Conservation (phyloP, 2,797 vertebrate genomes). For the Ptychadena robeensis region DNA sequence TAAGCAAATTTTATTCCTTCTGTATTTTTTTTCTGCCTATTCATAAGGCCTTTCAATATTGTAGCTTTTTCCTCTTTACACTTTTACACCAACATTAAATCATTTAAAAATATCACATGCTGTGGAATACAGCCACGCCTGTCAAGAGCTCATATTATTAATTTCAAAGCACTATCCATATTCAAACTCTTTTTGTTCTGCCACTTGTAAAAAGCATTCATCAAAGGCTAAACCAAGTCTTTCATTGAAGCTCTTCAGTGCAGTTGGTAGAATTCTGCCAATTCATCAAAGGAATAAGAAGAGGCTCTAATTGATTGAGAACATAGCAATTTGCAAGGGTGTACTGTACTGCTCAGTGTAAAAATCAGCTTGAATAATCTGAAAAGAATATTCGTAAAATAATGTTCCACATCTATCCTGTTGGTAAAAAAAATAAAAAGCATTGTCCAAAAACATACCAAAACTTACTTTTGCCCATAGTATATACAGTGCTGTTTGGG, state of each 20-base stretch:
- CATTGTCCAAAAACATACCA: too few species aligned
- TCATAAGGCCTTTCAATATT: too few species aligned
- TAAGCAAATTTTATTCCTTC: too few species aligned
- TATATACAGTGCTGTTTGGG: too few species aligned
- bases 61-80: neutral
- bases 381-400: neutral
- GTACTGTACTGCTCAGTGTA: slow-evolving; percentile 6
- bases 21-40: too few species aligned
- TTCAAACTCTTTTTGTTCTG: slow-evolving; percentile 14
- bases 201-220: slow-evolving; percentile 29
- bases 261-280: slow-evolving; percentile 26
- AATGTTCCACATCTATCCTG: neutral
- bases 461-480: too few species aligned
- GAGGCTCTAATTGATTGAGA: slow-evolving; percentile 25
- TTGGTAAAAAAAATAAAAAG: neutral
- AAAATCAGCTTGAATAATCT: neutral
- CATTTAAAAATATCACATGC: neutral
- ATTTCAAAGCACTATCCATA: slow-evolving; percentile 25
- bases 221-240: slow-evolving; percentile 43
- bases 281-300: slow-evolving; percentile 35
- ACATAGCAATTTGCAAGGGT: slow-evolving; percentile 12
- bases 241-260: slow-evolving; percentile 32
- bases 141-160: neutral
- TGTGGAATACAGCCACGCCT: slow-evolving; percentile 12
- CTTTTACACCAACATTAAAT: neutral